Evolutionary conservation across 2,888 invertebrate genomes (phyloP).

Genomic region (Plagiodera versicolora): DNA sequence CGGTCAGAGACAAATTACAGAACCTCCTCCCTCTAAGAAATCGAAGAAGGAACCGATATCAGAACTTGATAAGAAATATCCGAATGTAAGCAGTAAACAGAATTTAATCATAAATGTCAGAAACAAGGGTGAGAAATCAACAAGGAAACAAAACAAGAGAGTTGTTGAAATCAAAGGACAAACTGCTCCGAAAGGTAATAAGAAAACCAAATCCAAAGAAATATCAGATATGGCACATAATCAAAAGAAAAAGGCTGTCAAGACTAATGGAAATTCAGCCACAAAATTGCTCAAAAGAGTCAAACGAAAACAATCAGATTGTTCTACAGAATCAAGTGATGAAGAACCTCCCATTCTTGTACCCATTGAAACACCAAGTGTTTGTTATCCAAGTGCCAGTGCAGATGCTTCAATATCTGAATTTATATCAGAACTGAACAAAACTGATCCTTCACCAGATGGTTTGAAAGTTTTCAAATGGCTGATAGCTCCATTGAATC

Average conservation of each 20-base stretch:
- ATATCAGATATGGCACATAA: not conserved
- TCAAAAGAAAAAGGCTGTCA: not conserved
- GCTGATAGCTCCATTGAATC: slow-evolving; percentile 69
- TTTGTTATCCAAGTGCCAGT: not conserved
- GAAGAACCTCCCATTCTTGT: slow-evolving; percentile 20
- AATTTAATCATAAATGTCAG: not conserved
- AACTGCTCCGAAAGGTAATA: too few species aligned
- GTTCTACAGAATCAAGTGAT: not conserved
- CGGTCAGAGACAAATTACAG: not conserved
- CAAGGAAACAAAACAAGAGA: too few species aligned
- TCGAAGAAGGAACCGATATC: not conserved
- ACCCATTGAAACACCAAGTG: slow-evolving; percentile 8
- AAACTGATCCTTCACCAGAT: slow-evolving; percentile 35
- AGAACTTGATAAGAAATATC: not conserved
- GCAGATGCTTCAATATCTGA: slow-evolving; percentile 12
- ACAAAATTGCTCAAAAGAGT: not conserved
- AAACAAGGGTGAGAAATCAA: not conserved
- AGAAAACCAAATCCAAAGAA: not conserved
- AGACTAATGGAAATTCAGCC: not conserved
- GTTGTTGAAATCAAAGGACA: too few species aligned
- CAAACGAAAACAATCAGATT: not conserved
- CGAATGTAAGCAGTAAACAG: not conserved
- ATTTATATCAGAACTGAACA: slow-evolving; percentile 20
- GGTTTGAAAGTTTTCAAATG: slow-evolving; percentile 65
- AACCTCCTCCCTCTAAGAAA: not conserved